phyloP scores from a whole-genome alignment of 35 echinoderm and acorn worm genomes.

The Eucidaris tribuloides region DNA sequence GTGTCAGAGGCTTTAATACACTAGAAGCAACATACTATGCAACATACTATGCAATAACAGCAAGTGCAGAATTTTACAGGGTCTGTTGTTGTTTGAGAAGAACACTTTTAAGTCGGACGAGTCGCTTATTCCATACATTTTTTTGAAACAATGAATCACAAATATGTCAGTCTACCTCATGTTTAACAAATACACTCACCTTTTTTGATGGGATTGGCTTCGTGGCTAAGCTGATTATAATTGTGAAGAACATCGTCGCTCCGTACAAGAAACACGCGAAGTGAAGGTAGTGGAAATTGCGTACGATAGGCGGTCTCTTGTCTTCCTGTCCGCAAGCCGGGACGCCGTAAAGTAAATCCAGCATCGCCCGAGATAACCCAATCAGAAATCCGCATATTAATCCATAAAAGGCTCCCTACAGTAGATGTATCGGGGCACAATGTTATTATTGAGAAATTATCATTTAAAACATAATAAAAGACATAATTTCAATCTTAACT shows the following conservation, averaged over 20 bases:
- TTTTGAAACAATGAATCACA: neutral
- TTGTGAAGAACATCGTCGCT: neutral
- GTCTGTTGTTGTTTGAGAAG: neutral
- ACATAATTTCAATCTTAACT: too few relatives aligned
- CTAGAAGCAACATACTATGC: too few relatives aligned
- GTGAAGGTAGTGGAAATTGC: slow-evolving; percentile 52
- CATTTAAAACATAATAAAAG: too few relatives aligned
- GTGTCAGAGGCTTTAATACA: too few relatives aligned
- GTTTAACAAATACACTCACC: neutral
- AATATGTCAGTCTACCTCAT: neutral
- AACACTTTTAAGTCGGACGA: neutral
- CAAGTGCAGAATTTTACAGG: neutral
- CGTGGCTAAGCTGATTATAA: slow-evolving; percentile 4
- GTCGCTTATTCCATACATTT: neutral
- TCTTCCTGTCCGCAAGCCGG: slow-evolving; percentile 37
- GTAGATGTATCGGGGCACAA: too few relatives aligned
- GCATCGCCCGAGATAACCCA: slow-evolving; percentile 25
- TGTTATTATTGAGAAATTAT: too few relatives aligned
- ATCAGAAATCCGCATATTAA: slow-evolving; percentile 29
- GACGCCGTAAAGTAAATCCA: slow-evolving; percentile 3
- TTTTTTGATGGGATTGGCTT: slow-evolving; percentile 11
- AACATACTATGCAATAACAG: too few relatives aligned
- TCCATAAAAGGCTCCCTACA: slow-evolving; percentile 55
- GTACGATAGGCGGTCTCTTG: slow-evolving; percentile 10
- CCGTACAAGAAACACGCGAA: slow-evolving; percentile 46